Evolutionary conservation across 2,888 invertebrate genomes (phyloP), one percentile per base, ranked within the genome.

Genomic region (Campaea margaritaria): DNA sequence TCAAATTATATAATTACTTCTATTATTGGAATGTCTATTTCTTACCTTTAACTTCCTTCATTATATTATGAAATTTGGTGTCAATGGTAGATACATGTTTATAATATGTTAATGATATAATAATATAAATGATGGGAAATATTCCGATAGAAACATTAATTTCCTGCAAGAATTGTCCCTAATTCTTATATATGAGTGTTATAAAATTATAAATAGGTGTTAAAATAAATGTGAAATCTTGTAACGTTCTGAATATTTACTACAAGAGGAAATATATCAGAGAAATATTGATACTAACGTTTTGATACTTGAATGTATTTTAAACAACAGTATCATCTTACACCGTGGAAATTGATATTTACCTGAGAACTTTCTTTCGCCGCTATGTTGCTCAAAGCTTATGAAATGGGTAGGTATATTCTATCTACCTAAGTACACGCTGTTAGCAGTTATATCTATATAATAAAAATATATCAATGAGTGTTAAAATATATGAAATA

Each of bases 381-480:
- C 55, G 71, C 74, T 68, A 79, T 77, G 80, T 86, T 86, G 87
- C 88, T 88, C 87, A 86, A 88, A 81, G 82, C 83, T 86, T 81
- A 49, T 41, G 13, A 59, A 49, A 54, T 75, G 69, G 68, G 59
- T 63, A 21, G 21, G 5, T 21, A 21, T 21, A 21, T 21, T 21
- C 62, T 46, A 0, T 54, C 36, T 36, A 50, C 15, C 12, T 50
- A 49, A 59, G 58, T 64, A 50, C 47, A 64, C 27, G 52, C 48
- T 52, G 55, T 58, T 58, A 42, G 34, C 52, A 36, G 42, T 45
- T 48, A 52, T 48, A 52, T 13, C 11, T 31, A 49, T 48, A 27
- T 38, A 38, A 46, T 15, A 41, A 44, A 48, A 46, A 42, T 44
- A 52, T 45, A 28, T 50, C 46, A 44, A 46, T 51, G 14, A 21